Evolutionary conservation across 1,140 invertebrate species (phyloP).

Genomic region (Cyclina sinensis): DNA sequence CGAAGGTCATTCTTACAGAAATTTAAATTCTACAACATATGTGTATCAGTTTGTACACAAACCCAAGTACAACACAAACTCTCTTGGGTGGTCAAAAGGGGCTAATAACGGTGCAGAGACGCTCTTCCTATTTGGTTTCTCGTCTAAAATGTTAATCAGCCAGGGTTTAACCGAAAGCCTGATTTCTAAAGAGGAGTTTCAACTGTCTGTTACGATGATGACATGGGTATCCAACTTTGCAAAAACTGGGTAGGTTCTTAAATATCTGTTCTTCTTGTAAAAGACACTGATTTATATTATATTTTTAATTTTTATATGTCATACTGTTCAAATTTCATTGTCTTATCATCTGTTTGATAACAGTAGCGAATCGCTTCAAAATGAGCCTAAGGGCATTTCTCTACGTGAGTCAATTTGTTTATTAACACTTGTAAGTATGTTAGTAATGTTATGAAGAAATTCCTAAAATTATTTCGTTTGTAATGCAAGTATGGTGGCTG

Average conservation of each 20-base stretch:
- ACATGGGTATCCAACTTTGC: conserved; percentile 49
- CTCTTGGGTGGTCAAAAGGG: background rate
- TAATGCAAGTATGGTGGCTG: too few relatives aligned
- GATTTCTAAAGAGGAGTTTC: background rate
- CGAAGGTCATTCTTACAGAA: conserved; percentile 41
- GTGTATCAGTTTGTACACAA: conserved; percentile 40
- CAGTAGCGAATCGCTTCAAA: too few relatives aligned
- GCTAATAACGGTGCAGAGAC: conserved; percentile 15
- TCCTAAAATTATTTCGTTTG: too few relatives aligned
- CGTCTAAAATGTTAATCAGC: conserved; percentile 1
- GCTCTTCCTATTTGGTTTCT: conserved; percentile 46
- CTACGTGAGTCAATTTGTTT: too few relatives aligned
- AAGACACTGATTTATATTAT: too few relatives aligned
- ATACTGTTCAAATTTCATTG: too few relatives aligned
- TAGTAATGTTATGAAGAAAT: too few relatives aligned
- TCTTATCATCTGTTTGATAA: too few relatives aligned
- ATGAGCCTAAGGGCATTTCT: too few relatives aligned
- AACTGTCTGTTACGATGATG: conserved; percentile 31
- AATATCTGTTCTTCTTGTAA: too few relatives aligned
- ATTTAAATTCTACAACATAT: conserved; percentile 34
- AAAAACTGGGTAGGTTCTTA: conserved; percentile 52
- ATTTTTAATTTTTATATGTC: too few relatives aligned
- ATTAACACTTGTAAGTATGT: too few relatives aligned
- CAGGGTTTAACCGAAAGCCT: background rate
- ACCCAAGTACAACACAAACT: background rate